Percentiles rank a stretch among this genome's conserved stretches.
Conservation (phyloP, 2,888 invertebrate species). For the Oxycera nigricornis region DNA sequence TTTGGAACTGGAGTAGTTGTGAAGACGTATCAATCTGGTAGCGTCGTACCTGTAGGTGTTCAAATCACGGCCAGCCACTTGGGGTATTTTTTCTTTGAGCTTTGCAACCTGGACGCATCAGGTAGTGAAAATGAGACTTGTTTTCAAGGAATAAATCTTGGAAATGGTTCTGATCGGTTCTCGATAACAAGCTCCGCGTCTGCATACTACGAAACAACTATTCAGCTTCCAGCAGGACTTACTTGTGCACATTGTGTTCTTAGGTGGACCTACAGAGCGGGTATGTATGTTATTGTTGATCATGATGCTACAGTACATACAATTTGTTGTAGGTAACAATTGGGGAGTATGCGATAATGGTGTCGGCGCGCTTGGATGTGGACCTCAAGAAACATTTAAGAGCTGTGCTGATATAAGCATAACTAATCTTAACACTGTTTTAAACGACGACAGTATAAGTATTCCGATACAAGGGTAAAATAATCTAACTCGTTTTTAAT, state of each 20-base stretch:
- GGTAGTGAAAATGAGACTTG: constrained; percentile 65
- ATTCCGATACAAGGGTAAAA: too few species aligned
- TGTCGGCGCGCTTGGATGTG: constrained; percentile 58
- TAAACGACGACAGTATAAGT: not conserved
- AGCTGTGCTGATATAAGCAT: constrained; percentile 61
- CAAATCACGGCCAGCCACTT: constrained; percentile 63
- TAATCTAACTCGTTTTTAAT: too few species aligned
- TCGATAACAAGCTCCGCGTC: constrained; percentile 48
- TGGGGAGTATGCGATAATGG: constrained; percentile 61
- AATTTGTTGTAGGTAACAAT: constrained; percentile 55
- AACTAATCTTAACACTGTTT: not conserved
- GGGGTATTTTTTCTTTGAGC: constrained; percentile 63
- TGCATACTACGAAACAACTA: constrained; percentile 53
- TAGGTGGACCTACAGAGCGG: constrained; percentile 66
- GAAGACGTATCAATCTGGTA: constrained; percentile 56
- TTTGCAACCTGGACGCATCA: constrained; percentile 63
- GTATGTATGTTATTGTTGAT: too few species aligned
- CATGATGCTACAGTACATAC: not conserved
- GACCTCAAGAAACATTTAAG: constrained; percentile 62
- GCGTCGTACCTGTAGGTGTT: constrained; percentile 55
- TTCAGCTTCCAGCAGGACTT: constrained; percentile 61
- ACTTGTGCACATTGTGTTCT: constrained; percentile 66
- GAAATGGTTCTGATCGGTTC: constrained; percentile 53
- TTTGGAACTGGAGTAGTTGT: constrained; percentile 64
- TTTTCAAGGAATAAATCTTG: constrained; percentile 59